These are phyloP conservation scores for Schizopygopsis malacanthus DNA, from an alignment of 2,797 vertebrate species.

Conservation along the genomic window DNA sequence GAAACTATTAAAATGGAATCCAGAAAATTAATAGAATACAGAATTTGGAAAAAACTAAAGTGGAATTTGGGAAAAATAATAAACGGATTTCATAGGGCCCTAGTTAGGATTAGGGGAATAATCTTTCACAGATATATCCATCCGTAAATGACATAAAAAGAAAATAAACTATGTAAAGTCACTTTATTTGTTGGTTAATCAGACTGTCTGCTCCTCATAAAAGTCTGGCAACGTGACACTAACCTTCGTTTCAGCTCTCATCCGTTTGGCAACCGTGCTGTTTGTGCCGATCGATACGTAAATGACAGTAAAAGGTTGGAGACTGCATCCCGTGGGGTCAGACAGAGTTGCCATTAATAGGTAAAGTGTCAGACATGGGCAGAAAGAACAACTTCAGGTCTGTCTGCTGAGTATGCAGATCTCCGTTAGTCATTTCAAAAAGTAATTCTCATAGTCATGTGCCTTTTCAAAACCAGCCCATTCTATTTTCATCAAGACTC, in stretches of 20 bases:
- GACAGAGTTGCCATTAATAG: not conserved
- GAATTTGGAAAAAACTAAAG: too few species aligned
- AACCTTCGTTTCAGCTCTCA: not conserved
- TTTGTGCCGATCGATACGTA: conserved; percentile 12
- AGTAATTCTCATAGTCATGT: not conserved
- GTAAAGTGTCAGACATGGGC: not conserved
- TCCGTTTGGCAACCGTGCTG: not conserved
- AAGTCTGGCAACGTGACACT: not conserved
- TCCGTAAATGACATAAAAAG: not conserved
- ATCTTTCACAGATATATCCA: not conserved
- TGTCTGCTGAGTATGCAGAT: not conserved
- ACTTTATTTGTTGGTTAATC: not conserved
- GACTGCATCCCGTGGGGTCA: not conserved
- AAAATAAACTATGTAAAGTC: not conserved
- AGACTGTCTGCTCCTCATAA: not conserved
- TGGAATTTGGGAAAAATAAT: too few species aligned
- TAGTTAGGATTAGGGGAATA: not conserved
- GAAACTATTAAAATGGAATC: too few species aligned
- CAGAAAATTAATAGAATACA: too few species aligned
- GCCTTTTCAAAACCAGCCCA: not conserved
- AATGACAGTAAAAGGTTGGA: conserved; percentile 1
- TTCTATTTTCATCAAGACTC: not conserved
- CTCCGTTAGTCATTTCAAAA: not conserved
- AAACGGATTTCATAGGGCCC: too few species aligned
- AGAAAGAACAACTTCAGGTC: not conserved